Conservation (phyloP, 2,888 invertebrate genomes). For the Lasioglossum villosulum region DNA sequence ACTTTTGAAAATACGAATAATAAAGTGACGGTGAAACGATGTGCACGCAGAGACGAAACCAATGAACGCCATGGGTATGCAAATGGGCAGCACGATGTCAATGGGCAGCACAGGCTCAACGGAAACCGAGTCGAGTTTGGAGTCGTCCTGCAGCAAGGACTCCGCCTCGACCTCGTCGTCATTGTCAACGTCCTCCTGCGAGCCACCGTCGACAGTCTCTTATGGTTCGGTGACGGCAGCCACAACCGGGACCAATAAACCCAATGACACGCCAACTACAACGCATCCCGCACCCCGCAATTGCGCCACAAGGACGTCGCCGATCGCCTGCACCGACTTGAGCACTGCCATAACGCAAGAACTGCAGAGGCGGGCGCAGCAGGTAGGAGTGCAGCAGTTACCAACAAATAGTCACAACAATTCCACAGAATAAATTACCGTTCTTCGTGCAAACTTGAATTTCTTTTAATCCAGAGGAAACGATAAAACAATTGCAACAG, state of each 20-base stretch:
- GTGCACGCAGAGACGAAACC: constrained; percentile 78
- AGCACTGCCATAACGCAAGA: constrained; percentile 90
- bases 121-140: constrained; percentile 82
- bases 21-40: constrained; percentile 17
- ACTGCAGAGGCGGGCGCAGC: constrained; percentile 88
- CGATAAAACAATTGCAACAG: not conserved
- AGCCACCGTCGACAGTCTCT: constrained; percentile 73
- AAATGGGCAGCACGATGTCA: constrained; percentile 83
- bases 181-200: constrained; percentile 82
- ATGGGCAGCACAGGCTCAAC: constrained; percentile 84
- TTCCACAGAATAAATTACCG: not conserved
- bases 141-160: constrained; percentile 82
- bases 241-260: constrained; percentile 60
- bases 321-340: constrained; percentile 85
- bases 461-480: not conserved
- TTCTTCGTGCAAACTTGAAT: not conserved
- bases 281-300: constrained; percentile 57
- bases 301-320: constrained; percentile 71
- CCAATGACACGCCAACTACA: constrained; percentile 55
- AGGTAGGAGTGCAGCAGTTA: constrained; percentile 82
- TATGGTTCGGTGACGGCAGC: constrained; percentile 75
- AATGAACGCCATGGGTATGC: constrained; percentile 83
- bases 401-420: not conserved
- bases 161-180: constrained; percentile 82
- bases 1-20: not conserved